These are phyloP conservation scores for Epizoanthus ramosus DNA, from an alignment of 92 coral and sea anemone genomes.

Conservation along the genomic window DNA sequence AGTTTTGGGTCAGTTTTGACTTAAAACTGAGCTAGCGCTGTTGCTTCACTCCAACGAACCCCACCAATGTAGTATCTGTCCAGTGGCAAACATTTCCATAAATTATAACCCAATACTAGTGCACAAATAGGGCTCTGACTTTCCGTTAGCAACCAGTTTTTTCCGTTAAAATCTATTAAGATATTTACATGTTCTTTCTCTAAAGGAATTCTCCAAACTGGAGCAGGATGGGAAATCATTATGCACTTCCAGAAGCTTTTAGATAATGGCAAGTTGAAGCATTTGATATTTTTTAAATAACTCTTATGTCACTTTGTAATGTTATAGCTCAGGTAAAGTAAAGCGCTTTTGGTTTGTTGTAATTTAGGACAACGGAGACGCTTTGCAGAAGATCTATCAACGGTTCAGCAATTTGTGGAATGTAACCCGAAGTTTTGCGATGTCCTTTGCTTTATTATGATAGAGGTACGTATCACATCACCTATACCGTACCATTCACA, in stretches of 20 bases:
- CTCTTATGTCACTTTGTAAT: background rate
- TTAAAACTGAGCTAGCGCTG: too few species aligned
- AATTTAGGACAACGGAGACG: conserved; percentile 10
- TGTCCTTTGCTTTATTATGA: background rate
- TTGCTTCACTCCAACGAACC: too few species aligned
- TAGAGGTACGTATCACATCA: conserved; percentile 4
- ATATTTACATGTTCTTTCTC: background rate
- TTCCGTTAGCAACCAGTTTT: too few species aligned
- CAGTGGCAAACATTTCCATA: background rate
- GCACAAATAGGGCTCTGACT: background rate
- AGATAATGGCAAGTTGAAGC: conserved; percentile 22
- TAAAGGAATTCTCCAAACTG: conserved; percentile 10
- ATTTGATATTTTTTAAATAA: too few species aligned
- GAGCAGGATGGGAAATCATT: conserved; percentile 19
- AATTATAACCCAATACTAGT: background rate
- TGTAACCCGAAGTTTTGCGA: background rate
- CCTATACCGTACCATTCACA: too few species aligned
- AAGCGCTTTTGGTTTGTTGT: background rate
- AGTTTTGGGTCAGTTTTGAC: too few species aligned
- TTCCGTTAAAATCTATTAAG: too few species aligned
- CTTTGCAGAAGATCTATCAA: background rate
- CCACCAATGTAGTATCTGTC: too few species aligned
- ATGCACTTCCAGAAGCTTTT: conserved; percentile 28
- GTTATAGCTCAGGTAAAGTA: too few species aligned
- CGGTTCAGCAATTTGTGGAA: background rate